Conservation (phyloP, 1,140 invertebrate genomes). For the Drosophila mayri region DNA sequence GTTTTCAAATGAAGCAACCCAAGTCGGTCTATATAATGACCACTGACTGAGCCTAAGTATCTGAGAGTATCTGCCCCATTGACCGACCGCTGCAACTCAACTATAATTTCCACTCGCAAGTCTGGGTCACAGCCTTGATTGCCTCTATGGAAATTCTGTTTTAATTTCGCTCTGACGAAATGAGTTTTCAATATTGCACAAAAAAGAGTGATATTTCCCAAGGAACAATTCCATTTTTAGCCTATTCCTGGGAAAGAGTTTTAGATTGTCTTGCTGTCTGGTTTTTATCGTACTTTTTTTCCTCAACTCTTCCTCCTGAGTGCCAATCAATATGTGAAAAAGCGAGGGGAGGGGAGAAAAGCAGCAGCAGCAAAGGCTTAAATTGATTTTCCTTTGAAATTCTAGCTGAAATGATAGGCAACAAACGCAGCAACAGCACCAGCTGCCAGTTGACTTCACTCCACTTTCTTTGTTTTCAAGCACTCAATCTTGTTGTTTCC, state of each 20-base stretch:
- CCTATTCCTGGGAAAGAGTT: slow-evolving; percentile 10
- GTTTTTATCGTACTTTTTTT: background rate
- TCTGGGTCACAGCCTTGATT: slow-evolving; percentile 38
- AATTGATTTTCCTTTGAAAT: slow-evolving; percentile 77
- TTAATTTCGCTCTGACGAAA: slow-evolving; percentile 53
- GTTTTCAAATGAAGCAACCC: slow-evolving; percentile 23
- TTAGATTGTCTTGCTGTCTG: slow-evolving; percentile 18
- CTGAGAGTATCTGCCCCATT: slow-evolving; percentile 18
- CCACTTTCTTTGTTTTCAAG: slow-evolving; percentile 24
- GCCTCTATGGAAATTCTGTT: slow-evolving; percentile 18
- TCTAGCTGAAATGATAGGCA: slow-evolving; percentile 49
- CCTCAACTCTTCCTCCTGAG: slow-evolving; percentile 12
- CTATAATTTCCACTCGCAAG: slow-evolving; percentile 16
- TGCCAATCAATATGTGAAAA: slow-evolving; percentile 65
- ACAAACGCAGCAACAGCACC: slow-evolving; percentile 13
- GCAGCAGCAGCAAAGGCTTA: slow-evolving; percentile 45
- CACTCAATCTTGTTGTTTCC: slow-evolving; percentile 24
- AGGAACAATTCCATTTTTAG: slow-evolving; percentile 33
- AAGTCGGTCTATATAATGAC: slow-evolving; percentile 21
- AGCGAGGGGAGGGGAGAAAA: background rate
- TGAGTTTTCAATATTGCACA: slow-evolving; percentile 59
- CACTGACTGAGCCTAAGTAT: slow-evolving; percentile 14
- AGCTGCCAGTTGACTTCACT: slow-evolving; percentile 57
- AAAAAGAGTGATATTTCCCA: background rate
- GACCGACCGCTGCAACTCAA: slow-evolving; percentile 17